A percentile compares a stretch with the other conserved stretches of the same genome.
Evolutionary conservation across 1,140 invertebrate species (phyloP).

Genomic region (Ceratina japonica): DNA sequence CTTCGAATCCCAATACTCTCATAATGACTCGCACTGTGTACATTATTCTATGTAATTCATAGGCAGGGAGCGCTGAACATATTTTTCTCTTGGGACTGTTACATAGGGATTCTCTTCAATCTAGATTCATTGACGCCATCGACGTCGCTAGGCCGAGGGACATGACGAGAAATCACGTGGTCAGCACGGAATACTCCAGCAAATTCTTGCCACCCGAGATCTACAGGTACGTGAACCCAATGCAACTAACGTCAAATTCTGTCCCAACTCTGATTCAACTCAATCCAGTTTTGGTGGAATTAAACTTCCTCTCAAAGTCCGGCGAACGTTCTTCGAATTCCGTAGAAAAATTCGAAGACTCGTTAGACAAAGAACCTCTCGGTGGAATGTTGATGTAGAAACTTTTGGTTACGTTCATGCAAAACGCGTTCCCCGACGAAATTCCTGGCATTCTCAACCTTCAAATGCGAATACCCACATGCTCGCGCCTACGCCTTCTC

Average conservation of each 20-base stretch:
- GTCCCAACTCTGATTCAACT: too few species aligned
- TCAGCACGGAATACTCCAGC: constrained; percentile 77
- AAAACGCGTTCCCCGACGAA: not conserved
- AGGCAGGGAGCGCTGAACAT: too few species aligned
- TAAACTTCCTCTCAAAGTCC: too few species aligned
- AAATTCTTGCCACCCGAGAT: constrained; percentile 77
- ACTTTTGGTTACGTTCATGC: not conserved
- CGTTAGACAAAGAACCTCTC: not conserved
- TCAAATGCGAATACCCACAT: not conserved
- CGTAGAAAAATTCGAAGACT: constrained; percentile 7
- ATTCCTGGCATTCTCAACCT: not conserved
- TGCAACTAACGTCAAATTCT: not conserved
- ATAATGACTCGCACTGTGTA: not conserved
- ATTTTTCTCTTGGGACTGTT: not conserved
- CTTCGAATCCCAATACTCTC: not conserved
- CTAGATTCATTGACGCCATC: constrained; percentile 77
- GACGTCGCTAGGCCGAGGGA: constrained; percentile 78
- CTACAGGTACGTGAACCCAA: constrained; percentile 71
- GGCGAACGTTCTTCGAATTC: not conserved
- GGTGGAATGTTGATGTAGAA: not conserved
- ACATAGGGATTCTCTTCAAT: constrained; percentile 40
- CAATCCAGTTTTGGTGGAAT: too few species aligned
- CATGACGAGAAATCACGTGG: constrained; percentile 79
- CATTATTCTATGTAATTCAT: too few species aligned
- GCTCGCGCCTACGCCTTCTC: too few species aligned